Evolutionary conservation across 2,113 vertebrate species (phyloP), one percentile per base, ranked within the genome.

Genomic region (Origma solitaria): DNA sequence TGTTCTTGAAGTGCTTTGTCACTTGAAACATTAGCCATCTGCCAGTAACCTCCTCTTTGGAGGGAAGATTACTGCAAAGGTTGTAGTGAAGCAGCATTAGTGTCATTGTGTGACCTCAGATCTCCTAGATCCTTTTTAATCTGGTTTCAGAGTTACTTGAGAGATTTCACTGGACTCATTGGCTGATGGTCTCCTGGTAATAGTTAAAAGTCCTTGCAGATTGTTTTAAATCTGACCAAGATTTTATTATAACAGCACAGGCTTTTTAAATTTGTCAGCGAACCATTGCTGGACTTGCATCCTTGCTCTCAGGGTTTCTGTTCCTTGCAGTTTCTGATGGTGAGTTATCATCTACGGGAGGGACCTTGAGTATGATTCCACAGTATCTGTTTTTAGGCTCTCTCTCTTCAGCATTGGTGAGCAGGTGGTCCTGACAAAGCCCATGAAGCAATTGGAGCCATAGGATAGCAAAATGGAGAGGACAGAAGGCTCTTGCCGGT

Each of bases 1-100:
- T 90, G 85, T 86, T 95, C 91, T 80, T 78, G 72, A 86, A 95
- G 69, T 90, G 90, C 92, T 96, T 78, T 97, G 90, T 84, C 85
- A 71, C 93, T 94, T 78, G 85, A 65, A 96, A 88, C 90, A 64
- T 90, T 56, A 95, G 85, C 93, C 94, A 93, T 94, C 92, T 97
- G 92, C 90, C 77, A 76, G 72, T 58, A 60, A 75, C 53, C 60
- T 70, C 51, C 79, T 70, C 56, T 90, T 64, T 37, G 51, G 19
- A 35, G 54, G 35, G 44, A 81, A 66, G 75, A 54, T 88, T 89
- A 70, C 49, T 82, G 87, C 58, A 42, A 66, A 77, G 82, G 68
- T 72, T 88, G 49, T 62, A 66, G 64, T 15, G 37, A 78, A 66
- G 70, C 45, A n/a, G 56, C 60, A n/a, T 68, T 66, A 60, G 40